Base-by-base conservation (phyloP, 2,888 invertebrate genomes). In the Xestia sexstrigata region DNA sequence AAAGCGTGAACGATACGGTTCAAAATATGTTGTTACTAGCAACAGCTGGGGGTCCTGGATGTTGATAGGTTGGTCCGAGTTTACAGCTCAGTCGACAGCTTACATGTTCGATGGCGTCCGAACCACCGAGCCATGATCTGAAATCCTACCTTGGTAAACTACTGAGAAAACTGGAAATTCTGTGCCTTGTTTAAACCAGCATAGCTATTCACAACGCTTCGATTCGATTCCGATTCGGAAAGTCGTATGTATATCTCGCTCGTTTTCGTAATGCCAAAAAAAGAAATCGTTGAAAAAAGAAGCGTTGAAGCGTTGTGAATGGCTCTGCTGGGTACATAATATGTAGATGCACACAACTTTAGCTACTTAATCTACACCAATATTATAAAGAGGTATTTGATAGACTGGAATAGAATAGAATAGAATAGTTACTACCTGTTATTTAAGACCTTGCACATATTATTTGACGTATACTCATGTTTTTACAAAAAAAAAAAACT, bases 101-200 rank as follows among this genome's bases (percentile, higher is more conserved):
- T 74, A 60, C 26, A 17, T 9, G 26, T 76, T 62, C 35, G n/a
- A 67, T 47, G 39, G 47, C 8, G 26, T 78, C 39, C 42, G 42
- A 58, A 45, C 39, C 23, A 77, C 55, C 60, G 47, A 49, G 20
- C 42, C 35, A 45, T 68, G 67, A 23, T 30, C 39, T 67, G 11
- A 67, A 58, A 77, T 77, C 68, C 30, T 39, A 26, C 39, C 13
- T 15, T 39, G 20, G 13, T 82, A 52, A 77, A 77, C 39, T 47
- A 55, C 17, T 2, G 9, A 42, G 15, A 17, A 26, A 68, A 39
- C 5, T 62, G 45, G 26, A 42, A 62, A 39, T 55, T 6, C 15
- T 42, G 13, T 9, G 55, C 0, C 15, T 67, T 26, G 7, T 74
- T 62, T 30, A 20, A 42, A n/a, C 20, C 17, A n/a, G n/a, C n/a